Evolutionary conservation across 2,797 vertebrate genomes (phyloP), one percentile per base, ranked within the genome.

Genomic region (Periparus ater): DNA sequence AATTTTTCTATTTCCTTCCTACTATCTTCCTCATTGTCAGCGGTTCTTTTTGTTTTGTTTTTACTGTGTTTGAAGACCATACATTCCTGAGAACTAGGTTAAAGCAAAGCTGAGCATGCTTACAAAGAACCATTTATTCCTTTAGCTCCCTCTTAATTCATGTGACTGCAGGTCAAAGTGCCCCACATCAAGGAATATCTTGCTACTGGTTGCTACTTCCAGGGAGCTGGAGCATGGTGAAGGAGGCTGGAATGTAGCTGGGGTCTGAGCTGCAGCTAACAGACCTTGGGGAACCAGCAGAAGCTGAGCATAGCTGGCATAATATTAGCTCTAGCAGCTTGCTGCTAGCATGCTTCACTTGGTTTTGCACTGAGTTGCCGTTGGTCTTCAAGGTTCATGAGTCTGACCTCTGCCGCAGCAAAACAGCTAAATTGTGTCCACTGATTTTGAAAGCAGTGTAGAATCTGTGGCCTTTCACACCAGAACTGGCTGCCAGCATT

Each of bases 21-120:
- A 1, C 23, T 38, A 0, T 7, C 6, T 84, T 72, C 11, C 34
- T 81, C 8, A 7, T 30, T 0, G 1, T 25, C 13, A 5, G 27
- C 10, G 8, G 1, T 61, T 62, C 50, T 45, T 45, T 48, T 36
- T 44, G 27, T 63, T 81, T 42, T 7, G 7, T 36, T 54, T 76
- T 57, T 20, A 17, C 23, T 36, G n/a, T 3, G 13, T 34, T 75
- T 53, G 48, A 50, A 45, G 13, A 34, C 19, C 17, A 0, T 23
- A 1, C 3, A 2, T 38, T 86, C 75, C 38, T 62, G 45, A 62
- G 62, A 2, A 21, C 54, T 95, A 30, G 27, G 8, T 14, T 38
- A 34, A 67, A 54, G 27, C 50, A 55, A 47, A 87, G 61, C 57
- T 55, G 50, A 42, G 12, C 26, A 3, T 53, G 2, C 23, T 73